Percentiles rank a stretch among this genome's conserved stretches.
phyloP scores from a whole-genome alignment of 2,888 invertebrate species.

The Lycia hirtaria region DNA sequence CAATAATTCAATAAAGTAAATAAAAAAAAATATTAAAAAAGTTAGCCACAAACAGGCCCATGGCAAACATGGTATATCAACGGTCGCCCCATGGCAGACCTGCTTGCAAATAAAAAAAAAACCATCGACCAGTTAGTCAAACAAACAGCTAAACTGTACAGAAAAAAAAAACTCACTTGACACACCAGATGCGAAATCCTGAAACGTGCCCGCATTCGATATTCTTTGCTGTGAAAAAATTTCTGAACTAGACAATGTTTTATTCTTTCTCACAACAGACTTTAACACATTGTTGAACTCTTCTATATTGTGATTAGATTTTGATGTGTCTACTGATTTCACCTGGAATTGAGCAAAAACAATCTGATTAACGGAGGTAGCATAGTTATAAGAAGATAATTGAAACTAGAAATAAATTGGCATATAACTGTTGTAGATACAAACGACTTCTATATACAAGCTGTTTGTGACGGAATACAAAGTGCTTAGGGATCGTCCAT shows the following conservation, averaged over 20 bases:
- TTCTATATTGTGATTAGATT: constrained; percentile 59
- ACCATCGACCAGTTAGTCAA: too few species aligned
- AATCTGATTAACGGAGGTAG: neutral
- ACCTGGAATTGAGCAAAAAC: constrained; percentile 44
- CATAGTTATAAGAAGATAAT: neutral
- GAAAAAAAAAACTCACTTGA: constrained; percentile 49
- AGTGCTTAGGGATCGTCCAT: too few species aligned
- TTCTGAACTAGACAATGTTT: constrained; percentile 36
- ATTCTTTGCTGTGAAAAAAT: constrained; percentile 45
- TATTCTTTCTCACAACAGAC: constrained; percentile 54
- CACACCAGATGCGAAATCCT: constrained; percentile 66
- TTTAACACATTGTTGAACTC: constrained; percentile 61
- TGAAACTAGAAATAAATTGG: neutral
- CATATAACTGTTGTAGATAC: too few species aligned
- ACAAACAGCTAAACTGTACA: neutral
- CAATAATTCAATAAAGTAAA: too few species aligned
- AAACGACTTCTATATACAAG: too few species aligned
- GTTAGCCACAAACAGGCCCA: too few species aligned
- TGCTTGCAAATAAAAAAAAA: too few species aligned
- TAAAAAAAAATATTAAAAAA: too few species aligned
- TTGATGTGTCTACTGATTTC: constrained; percentile 45
- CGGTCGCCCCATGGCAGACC: too few species aligned
- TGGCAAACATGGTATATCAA: too few species aligned
- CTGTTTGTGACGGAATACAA: too few species aligned
- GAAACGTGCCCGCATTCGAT: constrained; percentile 57